Percentiles rank a stretch among this genome's conserved stretches.
These are phyloP conservation scores for Prosopocoilus inquinatus DNA, from an alignment of 2,888 invertebrate species.

Conservation along the genomic window DNA sequence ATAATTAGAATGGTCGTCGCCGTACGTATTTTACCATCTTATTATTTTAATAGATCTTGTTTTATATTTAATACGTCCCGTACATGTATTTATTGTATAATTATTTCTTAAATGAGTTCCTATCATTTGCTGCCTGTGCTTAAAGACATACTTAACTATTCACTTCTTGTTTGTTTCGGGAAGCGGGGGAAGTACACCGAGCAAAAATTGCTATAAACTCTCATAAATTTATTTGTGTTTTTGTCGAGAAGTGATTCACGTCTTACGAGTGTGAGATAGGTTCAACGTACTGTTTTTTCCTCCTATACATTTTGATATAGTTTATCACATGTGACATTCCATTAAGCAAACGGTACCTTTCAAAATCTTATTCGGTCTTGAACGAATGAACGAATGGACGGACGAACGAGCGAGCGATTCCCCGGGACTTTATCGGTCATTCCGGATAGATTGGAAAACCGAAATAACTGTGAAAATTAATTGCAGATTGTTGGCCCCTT, in stretches of 20 bases:
- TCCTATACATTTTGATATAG: slow-evolving; percentile 27
- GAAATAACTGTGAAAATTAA: slow-evolving; percentile 16
- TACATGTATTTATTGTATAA: too few species aligned
- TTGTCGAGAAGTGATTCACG: background rate
- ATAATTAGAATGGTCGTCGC: too few species aligned
- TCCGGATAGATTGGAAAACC: background rate
- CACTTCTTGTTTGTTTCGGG: too few species aligned
- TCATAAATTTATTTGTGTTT: background rate
- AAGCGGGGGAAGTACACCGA: too few species aligned
- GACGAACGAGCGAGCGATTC: background rate
- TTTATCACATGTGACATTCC: slow-evolving; percentile 29
- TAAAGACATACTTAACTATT: too few species aligned
- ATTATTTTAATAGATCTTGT: too few species aligned
- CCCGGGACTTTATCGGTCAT: background rate
- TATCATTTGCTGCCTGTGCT: too few species aligned
- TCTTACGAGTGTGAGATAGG: slow-evolving; percentile 13
- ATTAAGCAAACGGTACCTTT: slow-evolving; percentile 25
- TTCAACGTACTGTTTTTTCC: slow-evolving; percentile 23
- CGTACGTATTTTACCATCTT: too few species aligned
- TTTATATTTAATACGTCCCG: too few species aligned
- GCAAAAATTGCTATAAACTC: too few species aligned
- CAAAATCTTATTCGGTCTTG: slow-evolving; percentile 3
- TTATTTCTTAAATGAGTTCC: too few species aligned
- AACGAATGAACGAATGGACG: too few species aligned
- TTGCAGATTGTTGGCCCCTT: slow-evolving; percentile 13